These are phyloP conservation scores for Eulemur mongoz DNA, from an alignment of 2,797 vertebrate genomes.

Conservation along the genomic window DNA sequence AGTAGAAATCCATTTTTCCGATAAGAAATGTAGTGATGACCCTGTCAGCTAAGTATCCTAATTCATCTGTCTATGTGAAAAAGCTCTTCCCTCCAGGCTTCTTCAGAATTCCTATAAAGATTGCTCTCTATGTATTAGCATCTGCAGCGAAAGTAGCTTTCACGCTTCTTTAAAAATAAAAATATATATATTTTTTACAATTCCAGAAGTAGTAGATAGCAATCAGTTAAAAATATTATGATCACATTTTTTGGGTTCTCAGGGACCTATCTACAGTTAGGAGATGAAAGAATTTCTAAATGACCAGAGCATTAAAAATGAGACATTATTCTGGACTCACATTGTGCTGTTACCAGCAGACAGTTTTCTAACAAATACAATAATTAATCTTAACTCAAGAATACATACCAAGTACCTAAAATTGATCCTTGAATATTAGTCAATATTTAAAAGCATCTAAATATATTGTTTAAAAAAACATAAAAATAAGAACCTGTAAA, in stretches of 20 bases:
- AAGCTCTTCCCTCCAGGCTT: slow-evolving; percentile 39
- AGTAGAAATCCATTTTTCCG: slow-evolving; percentile 85
- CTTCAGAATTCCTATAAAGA: slow-evolving; percentile 68
- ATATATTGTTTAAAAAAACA: background rate
- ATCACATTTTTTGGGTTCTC: slow-evolving; percentile 35
- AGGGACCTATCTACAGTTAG: background rate
- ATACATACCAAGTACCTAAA: background rate
- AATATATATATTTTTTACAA: background rate
- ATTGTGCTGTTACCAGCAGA: background rate
- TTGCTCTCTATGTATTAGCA: slow-evolving; percentile 56
- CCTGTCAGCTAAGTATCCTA: slow-evolving; percentile 80
- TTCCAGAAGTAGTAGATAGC: slow-evolving; percentile 40
- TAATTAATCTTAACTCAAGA: slow-evolving; percentile 1
- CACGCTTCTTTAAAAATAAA: slow-evolving; percentile 55
- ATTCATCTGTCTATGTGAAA: slow-evolving; percentile 74
- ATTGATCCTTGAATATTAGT: background rate
- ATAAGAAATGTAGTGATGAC: slow-evolving; percentile 86
- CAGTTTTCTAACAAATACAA: background rate
- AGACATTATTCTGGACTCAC: background rate
- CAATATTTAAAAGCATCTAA: background rate
- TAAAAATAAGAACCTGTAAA: background rate
- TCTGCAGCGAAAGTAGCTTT: slow-evolving; percentile 26
- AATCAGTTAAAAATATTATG: slow-evolving; percentile 63
- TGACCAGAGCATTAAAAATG: background rate
- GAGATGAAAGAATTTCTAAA: slow-evolving; percentile 23